Conservation (phyloP, 2,888 invertebrate species). For the Oxytorus armatus region DNA sequence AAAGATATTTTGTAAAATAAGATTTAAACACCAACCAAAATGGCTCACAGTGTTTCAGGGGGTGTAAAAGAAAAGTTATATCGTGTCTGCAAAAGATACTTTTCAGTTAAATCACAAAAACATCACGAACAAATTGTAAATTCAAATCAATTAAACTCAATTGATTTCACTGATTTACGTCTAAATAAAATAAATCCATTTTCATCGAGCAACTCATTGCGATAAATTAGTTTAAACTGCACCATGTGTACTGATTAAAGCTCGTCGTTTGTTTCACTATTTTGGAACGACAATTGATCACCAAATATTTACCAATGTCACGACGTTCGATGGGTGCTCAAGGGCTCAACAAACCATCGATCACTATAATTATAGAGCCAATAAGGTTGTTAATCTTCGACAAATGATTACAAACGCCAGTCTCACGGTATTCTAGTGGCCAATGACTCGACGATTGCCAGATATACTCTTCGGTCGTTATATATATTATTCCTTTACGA, state of each 20-base stretch:
- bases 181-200: too few relatives aligned
- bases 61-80: neutral
- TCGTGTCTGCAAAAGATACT: too few relatives aligned
- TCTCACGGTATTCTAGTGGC: constrained; percentile 15
- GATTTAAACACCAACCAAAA: too few relatives aligned
- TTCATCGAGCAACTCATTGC: too few relatives aligned
- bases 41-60: too few relatives aligned
- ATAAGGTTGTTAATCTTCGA: constrained; percentile 7
- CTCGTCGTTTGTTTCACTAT: too few relatives aligned
- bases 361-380: constrained; percentile 29
- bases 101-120: too few relatives aligned
- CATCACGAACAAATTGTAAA: too few relatives aligned
- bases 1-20: neutral
- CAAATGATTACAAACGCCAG: constrained; percentile 21
- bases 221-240: too few relatives aligned
- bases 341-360: constrained; percentile 28
- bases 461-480: constrained; percentile 2
- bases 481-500: neutral
- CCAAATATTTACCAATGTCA: neutral
- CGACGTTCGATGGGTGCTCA: neutral
- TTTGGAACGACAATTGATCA: neutral
- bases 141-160: too few relatives aligned
- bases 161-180: too few relatives aligned
- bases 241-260: too few relatives aligned
- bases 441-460: constrained; percentile 32